Evolutionary conservation across 35 echinoderm and acorn worm genomes (phyloP).

Genomic region (Hemicentrotus pulcherrimus): DNA sequence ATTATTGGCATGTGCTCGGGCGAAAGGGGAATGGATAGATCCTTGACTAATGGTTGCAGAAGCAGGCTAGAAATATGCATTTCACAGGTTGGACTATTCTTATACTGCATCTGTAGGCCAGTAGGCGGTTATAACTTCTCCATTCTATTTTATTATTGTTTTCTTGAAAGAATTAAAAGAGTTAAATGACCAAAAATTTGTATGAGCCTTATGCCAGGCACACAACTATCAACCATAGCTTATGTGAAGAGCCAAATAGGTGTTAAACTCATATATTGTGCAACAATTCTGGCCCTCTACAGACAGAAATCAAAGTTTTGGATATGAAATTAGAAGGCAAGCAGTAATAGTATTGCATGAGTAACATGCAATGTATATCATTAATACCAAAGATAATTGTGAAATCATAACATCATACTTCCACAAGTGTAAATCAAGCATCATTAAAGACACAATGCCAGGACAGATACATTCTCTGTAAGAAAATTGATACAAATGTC

Average conservation of each 20-base stretch:
- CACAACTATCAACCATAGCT: background rate
- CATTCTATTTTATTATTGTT: too few relatives aligned
- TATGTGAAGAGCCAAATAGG: too few relatives aligned
- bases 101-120: too few relatives aligned
- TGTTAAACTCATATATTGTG: too few relatives aligned
- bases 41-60: background rate
- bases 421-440: background rate
- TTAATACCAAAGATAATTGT: background rate
- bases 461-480: background rate
- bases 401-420: background rate
- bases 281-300: too few relatives aligned
- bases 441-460: background rate
- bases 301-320: background rate
- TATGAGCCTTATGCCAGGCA: background rate
- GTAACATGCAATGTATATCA: background rate
- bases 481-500: background rate
- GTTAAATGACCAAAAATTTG: background rate
- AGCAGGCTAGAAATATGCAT: background rate
- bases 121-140: background rate
- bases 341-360: background rate
- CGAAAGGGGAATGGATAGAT: background rate
- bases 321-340: background rate
- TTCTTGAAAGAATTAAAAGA: too few relatives aligned
- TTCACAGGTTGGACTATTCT: background rate
- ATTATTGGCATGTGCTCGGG: background rate